Evolutionary conservation across 64 coral and sea anemone genomes (phyloP), one percentile per base, ranked within the genome.

Genomic region (Dendrophyllia cribrosa): DNA sequence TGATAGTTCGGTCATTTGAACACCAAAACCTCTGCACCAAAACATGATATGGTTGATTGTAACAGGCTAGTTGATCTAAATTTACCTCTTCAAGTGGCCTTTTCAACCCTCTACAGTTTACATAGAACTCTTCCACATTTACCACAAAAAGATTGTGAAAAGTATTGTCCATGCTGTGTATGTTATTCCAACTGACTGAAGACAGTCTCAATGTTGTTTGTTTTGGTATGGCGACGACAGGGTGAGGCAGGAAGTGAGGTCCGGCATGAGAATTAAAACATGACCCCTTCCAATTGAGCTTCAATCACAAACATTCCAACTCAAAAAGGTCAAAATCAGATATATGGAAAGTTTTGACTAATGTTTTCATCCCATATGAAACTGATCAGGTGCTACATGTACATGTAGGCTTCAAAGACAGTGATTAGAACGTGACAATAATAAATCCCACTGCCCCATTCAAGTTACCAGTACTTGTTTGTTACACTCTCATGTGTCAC

Each of bases 61-160:
- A 26, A 71, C 26, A 12, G 19, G 16, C 19, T 67, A 22, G 64
- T n/a, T 20, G 2, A 24, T 12, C n/a, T 71, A 8, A 7, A 56
- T 73, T 47, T 50, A 75, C 72, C 72, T 75, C 14, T 45, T 75
- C 72, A 75, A 20, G 17, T 7, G 44, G 46, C 4, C 72, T 49
- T 75, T 75, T 75, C 72, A 75, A 9, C 47, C 72, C 72, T 75
- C 45, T 75, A 75, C 72, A 75, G 72, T 75, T 10, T 51, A 17
- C 46, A 45, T 12, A 75, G 19, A 20, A 19, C 6, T 75, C 17
- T 13, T 50, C 72, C 72, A 75, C 45, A 26, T 73, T 73, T 6
- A 73, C 26, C 15, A 46, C 4, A 8, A 46, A 14, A 46, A 46
- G 3, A 73, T 16, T 26, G 5, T 44, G 25, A 44, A 26, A 73